Evolutionary conservation across 2,113 vertebrate species (phyloP).

Genomic region (Hepsetus odoe): DNA sequence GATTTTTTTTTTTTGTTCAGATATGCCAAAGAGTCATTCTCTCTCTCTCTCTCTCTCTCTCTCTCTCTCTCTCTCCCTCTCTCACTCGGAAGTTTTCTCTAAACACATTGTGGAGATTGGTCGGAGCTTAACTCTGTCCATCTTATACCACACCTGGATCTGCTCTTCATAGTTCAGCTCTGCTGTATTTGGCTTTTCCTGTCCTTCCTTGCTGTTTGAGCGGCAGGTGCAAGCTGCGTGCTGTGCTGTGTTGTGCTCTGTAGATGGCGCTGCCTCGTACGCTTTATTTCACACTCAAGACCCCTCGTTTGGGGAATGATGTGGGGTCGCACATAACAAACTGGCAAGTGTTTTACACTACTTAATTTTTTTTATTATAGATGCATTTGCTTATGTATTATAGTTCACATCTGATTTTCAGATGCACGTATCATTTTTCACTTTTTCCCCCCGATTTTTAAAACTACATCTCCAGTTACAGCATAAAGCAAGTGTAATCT

Average conservation of each 20-base stretch:
- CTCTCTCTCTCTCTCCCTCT: neutral
- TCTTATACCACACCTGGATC: neutral
- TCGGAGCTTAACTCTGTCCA: neutral
- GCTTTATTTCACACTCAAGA: slow-evolving; percentile 57
- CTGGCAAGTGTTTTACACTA: slow-evolving; percentile 29
- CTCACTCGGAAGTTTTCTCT: neutral
- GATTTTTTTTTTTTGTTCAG: neutral
- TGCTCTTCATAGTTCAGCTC: neutral
- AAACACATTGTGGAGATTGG: neutral
- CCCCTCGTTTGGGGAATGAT: slow-evolving; percentile 27
- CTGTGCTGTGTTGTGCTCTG: slow-evolving; percentile 70
- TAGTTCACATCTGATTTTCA: no score
- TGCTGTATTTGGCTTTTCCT: neutral
- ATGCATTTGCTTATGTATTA: neutral
- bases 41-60: neutral
- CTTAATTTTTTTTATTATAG: neutral
- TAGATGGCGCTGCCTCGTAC: slow-evolving; percentile 90
- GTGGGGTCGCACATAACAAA: slow-evolving; percentile 13
- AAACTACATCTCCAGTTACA: no score
- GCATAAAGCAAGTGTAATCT: neutral
- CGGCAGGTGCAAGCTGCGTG: slow-evolving; percentile 37
- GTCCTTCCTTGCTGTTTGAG: neutral
- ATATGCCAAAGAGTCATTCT: neutral
- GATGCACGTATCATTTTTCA: no score
- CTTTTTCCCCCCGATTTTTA: no score